phyloP scores from a whole-genome alignment of 1,140 invertebrate genomes.

The Coenobita brevimanus region DNA sequence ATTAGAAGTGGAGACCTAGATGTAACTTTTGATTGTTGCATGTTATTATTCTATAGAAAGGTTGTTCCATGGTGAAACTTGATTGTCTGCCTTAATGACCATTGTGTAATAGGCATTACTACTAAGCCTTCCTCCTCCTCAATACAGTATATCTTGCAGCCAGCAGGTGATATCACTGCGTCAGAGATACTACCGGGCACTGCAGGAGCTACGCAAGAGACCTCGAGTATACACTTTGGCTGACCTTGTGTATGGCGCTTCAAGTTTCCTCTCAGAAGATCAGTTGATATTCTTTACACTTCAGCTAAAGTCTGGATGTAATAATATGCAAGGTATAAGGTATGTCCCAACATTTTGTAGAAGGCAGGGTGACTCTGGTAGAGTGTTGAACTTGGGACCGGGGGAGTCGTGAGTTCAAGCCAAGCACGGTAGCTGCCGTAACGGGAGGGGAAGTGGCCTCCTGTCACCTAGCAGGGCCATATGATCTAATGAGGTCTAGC shows the following conservation, averaged over 20 bases:
- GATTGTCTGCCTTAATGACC: not conserved
- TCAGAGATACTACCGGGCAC: slow-evolving; percentile 25
- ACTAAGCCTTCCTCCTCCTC: not conserved
- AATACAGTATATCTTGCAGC: not conserved
- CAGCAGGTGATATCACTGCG: slow-evolving; percentile 25
- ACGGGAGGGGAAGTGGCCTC: no score
- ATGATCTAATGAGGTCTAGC: no score
- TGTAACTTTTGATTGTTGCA: no score
- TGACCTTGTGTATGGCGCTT: slow-evolving; percentile 65
- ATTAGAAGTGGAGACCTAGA: no score
- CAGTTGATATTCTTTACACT: slow-evolving; percentile 64
- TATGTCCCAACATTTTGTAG: not conserved
- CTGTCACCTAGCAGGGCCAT: no score
- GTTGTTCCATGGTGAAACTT: not conserved
- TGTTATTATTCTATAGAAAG: no score
- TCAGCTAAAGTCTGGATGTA: slow-evolving; percentile 58
- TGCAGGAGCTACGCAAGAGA: slow-evolving; percentile 40
- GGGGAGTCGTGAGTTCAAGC: no score
- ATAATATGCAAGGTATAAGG: slow-evolving; percentile 62
- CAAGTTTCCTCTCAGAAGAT: slow-evolving; percentile 64
- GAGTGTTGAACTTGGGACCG: no score
- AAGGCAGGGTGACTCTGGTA: no score
- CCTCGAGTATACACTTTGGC: slow-evolving; percentile 54
- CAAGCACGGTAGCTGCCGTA: no score
- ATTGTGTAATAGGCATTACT: not conserved